Evolutionary conservation across 2,113 vertebrate genomes (phyloP).

Genomic region (Dermatemys mawii): DNA sequence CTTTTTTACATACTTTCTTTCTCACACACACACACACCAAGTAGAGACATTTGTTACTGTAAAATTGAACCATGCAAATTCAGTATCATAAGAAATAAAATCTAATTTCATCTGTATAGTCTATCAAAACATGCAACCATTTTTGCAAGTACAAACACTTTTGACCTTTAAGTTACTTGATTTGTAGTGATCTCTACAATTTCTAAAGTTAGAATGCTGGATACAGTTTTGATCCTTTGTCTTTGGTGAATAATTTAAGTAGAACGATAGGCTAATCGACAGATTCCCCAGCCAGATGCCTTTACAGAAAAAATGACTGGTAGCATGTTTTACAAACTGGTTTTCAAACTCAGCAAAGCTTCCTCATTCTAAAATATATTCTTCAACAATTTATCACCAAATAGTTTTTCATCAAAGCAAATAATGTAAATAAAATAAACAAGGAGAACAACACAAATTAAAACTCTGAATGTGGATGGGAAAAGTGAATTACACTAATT

Average conservation of each 20-base stretch:
- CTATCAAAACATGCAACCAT: background rate
- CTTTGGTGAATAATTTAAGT: background rate
- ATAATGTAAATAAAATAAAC: background rate
- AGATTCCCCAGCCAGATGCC: background rate
- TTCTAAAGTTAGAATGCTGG: background rate
- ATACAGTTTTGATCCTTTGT: background rate
- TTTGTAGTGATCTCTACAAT: background rate
- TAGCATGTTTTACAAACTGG: background rate
- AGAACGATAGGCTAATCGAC: background rate
- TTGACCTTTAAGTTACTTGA: background rate
- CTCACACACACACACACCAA: background rate
- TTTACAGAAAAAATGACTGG: background rate
- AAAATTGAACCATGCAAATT: background rate
- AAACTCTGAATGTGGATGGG: background rate
- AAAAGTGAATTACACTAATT: background rate
- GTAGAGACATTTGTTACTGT: background rate
- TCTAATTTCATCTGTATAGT: background rate
- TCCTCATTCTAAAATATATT: background rate
- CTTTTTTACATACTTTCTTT: accelerated
- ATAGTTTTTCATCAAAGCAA: background rate
- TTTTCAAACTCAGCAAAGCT: background rate
- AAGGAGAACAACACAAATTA: background rate
- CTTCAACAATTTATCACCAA: background rate
- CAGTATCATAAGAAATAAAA: background rate
- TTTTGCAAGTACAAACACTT: background rate